Conservation (phyloP, 64 coral and sea anemone genomes). For the Stylophora pistillata region DNA sequence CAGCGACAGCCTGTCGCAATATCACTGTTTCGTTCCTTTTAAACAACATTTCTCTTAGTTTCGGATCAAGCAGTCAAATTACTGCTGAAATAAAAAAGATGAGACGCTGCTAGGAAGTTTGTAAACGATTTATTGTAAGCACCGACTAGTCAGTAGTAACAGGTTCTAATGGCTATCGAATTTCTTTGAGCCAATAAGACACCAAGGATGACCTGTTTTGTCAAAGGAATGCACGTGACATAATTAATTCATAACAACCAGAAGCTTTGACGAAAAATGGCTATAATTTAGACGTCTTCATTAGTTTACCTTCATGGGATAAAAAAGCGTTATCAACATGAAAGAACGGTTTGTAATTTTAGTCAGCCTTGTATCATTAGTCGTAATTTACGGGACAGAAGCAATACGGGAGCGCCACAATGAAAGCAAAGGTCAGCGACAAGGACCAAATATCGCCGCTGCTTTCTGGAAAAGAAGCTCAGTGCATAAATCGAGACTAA, state of each 20-base stretch:
- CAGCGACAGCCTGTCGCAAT: too few relatives aligned
- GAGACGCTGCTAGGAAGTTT: neutral
- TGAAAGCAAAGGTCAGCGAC: neutral
- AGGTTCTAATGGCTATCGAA: slow-evolving; percentile 1
- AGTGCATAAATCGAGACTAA: neutral
- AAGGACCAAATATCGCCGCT: neutral
- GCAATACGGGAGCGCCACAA: neutral
- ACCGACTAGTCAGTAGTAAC: neutral
- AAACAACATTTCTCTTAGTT: too few relatives aligned
- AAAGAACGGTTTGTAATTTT: slow-evolving; percentile 15
- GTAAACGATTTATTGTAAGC: neutral
- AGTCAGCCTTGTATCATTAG: neutral
- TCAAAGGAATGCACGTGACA: neutral
- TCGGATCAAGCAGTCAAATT: neutral
- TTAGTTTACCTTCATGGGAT: slow-evolving; percentile 27
- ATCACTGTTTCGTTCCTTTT: too few relatives aligned
- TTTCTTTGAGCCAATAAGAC: slow-evolving; percentile 9
- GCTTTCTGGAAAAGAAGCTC: neutral
- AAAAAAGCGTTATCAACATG: slow-evolving; percentile 4
- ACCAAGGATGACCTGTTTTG: neutral
- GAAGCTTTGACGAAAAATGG: slow-evolving; percentile 24
- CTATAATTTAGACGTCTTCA: slow-evolving; percentile 20
- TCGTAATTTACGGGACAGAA: neutral
- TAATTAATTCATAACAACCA: slow-evolving; percentile 14
- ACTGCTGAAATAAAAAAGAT: neutral